These are phyloP conservation scores for Danio kyathit DNA, from an alignment of 2,797 vertebrate genomes.

Conservation along the genomic window DNA sequence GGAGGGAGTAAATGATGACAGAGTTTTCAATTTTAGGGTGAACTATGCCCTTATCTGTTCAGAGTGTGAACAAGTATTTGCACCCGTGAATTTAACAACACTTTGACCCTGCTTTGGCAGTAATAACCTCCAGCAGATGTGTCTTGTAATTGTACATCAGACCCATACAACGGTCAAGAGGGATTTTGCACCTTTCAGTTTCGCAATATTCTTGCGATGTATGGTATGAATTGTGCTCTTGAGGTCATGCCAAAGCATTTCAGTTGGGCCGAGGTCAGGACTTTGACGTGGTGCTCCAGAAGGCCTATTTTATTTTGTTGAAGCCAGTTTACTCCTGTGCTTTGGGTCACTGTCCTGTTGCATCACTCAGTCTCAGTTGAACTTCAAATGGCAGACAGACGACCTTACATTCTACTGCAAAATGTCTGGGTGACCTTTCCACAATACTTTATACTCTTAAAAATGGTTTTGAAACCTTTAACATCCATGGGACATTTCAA, in stretches of 20 bases:
- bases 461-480: too few relatives aligned
- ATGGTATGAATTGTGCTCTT: slow-evolving; percentile 14
- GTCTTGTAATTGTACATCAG: slow-evolving; percentile 14
- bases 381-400: neutral
- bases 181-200: slow-evolving; percentile 27
- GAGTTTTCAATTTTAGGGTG: too few relatives aligned
- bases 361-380: slow-evolving; percentile 2
- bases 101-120: neutral
- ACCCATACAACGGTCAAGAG: slow-evolving; percentile 1
- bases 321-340: neutral
- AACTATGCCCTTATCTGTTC: neutral
- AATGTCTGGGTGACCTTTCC: neutral
- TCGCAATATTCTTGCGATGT: slow-evolving; percentile 11
- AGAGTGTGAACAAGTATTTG: slow-evolving; percentile 7
- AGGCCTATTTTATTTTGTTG: slow-evolving; percentile 21
- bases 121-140: slow-evolving; percentile 13
- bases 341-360: slow-evolving; percentile 31
- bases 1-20: too few relatives aligned
- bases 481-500: too few relatives aligned
- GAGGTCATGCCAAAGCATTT: slow-evolving; percentile 31
- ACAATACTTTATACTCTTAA: neutral
- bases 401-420: neutral
- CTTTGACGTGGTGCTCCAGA: slow-evolving; percentile 11
- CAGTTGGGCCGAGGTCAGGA: slow-evolving; percentile 15
- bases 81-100: neutral